Conservation (phyloP, 1,140 invertebrate species). For the Nasonia giraulti region DNA sequence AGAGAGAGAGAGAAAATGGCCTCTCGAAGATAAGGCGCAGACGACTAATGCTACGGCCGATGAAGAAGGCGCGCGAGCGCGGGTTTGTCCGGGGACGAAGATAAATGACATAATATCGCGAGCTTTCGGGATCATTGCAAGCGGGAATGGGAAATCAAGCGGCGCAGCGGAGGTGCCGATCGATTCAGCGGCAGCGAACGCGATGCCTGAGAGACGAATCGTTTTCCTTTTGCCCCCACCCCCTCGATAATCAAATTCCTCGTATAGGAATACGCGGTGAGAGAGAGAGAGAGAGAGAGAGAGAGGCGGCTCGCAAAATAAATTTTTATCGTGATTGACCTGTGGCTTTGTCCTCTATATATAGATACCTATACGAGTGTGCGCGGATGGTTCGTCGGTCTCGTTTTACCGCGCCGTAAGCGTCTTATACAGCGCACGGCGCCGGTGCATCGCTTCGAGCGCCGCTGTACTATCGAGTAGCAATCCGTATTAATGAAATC, state of each 20-base stretch:
- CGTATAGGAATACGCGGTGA: not conserved
- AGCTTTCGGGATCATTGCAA: slow-evolving; percentile 63
- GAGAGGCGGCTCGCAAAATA: slow-evolving; percentile 52
- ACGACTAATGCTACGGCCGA: slow-evolving; percentile 44
- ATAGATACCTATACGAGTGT: not conserved
- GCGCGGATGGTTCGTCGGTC: not conserved
- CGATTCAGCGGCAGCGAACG: slow-evolving; percentile 64
- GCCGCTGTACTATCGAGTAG: slow-evolving; percentile 16
- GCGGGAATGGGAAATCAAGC: slow-evolving; percentile 65
- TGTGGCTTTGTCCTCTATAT: slow-evolving; percentile 20
- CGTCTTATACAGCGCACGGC: not conserved
- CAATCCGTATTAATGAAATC: slow-evolving; percentile 48
- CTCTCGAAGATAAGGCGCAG: slow-evolving; percentile 35
- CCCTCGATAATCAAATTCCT: slow-evolving; percentile 65
- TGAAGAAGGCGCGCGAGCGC: slow-evolving; percentile 14
- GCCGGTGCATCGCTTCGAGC: slow-evolving; percentile 6
- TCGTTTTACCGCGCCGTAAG: not conserved
- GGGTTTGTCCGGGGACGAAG: slow-evolving; percentile 63
- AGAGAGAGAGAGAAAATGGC: slow-evolving; percentile 7
- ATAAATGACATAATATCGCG: slow-evolving; percentile 74
- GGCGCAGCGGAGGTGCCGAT: slow-evolving; percentile 62
- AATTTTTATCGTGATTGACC: slow-evolving; percentile 64
- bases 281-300: not conserved
- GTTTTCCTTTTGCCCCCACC: slow-evolving; percentile 56
- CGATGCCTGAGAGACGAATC: slow-evolving; percentile 59